These are phyloP conservation scores for Carassius auratus DNA, from an alignment of 2,113 vertebrate species.

Conservation along the genomic window DNA sequence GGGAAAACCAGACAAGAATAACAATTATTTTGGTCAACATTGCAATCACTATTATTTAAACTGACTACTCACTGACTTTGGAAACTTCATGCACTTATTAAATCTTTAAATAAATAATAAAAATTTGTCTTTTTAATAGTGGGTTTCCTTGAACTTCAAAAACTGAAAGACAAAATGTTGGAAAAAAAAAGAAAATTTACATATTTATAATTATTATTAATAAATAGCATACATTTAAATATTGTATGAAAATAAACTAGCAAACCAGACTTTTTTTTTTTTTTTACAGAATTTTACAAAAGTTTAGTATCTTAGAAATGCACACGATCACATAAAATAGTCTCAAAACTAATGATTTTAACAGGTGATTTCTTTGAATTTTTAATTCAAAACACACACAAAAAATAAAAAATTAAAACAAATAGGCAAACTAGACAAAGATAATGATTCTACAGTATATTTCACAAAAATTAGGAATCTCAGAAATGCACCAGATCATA, in stretches of 20 bases:
- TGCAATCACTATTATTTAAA: background rate
- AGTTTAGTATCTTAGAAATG: too few species aligned
- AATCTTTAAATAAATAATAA: constrained; percentile 1
- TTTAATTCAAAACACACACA: background rate
- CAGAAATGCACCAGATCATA: background rate
- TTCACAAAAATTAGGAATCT: background rate
- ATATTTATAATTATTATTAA: too few species aligned
- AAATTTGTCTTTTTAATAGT: background rate
- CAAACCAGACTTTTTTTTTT: too few species aligned
- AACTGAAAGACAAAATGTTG: background rate
- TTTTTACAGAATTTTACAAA: too few species aligned
- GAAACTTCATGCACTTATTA: background rate
- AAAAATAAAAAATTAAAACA: background rate
- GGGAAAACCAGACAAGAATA: background rate
- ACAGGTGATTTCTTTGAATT: too few species aligned
- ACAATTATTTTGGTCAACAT: background rate
- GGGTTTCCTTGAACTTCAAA: background rate
- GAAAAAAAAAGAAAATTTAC: background rate
- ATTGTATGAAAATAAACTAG: too few species aligned
- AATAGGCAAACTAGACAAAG: background rate
- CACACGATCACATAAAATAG: background rate
- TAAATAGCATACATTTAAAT: too few species aligned
- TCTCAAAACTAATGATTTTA: too few species aligned
- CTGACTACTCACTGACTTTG: background rate
- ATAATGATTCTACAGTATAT: background rate